Percentiles rank a stretch among this genome's conserved stretches.
Evolutionary conservation across 2,888 invertebrate genomes (phyloP).

Genomic region (Ophonus ardosiacus): DNA sequence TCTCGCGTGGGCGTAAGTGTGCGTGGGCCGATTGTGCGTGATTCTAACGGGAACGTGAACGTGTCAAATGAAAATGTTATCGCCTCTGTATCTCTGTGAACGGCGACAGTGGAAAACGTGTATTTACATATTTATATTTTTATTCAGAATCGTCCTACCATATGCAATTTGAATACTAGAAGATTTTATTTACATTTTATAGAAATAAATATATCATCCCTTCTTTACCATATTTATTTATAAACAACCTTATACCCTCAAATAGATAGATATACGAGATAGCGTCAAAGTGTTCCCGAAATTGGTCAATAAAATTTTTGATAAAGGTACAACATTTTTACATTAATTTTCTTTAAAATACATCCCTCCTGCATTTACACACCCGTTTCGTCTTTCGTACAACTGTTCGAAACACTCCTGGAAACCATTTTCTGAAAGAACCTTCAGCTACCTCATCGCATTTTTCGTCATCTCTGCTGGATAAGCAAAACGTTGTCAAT

Average conservation of each 20-base stretch:
- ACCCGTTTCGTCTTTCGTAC: too few species aligned
- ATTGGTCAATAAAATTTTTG: too few species aligned
- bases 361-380: too few species aligned
- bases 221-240: background rate
- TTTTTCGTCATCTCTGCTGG: too few species aligned
- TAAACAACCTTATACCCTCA: background rate
- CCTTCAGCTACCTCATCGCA: too few species aligned
- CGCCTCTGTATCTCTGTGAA: background rate
- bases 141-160: background rate
- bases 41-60: background rate
- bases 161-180: background rate
- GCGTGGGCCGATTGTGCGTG: background rate
- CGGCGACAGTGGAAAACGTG: background rate
- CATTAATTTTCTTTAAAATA: too few species aligned
- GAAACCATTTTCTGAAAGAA: too few species aligned
- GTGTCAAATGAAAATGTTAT: conserved; percentile 15
- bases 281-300: too few species aligned
- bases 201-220: background rate
- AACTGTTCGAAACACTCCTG: too few species aligned
- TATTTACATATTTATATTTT: conserved; percentile 19
- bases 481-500: too few species aligned
- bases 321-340: too few species aligned
- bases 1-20: background rate
- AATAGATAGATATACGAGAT: too few species aligned
- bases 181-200: background rate